These are phyloP conservation scores for Protobothrops flavoviridis DNA, from an alignment of 2,113 vertebrate genomes.

Conservation along the genomic window DNA sequence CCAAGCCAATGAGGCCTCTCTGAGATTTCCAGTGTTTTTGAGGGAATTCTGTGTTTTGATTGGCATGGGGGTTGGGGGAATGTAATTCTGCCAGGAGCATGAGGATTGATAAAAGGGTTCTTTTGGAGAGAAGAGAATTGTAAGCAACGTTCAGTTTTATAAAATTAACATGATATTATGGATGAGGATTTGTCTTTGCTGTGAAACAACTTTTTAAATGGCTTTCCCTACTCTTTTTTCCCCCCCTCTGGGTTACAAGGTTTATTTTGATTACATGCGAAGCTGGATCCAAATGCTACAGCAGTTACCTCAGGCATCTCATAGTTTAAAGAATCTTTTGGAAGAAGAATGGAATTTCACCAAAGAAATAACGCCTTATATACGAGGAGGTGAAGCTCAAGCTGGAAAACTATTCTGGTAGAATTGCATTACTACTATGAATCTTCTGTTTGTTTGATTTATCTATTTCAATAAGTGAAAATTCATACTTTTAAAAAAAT, in stretches of 20 bases:
- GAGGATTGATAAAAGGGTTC: not conserved
- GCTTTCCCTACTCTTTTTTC: slow-evolving; percentile 3
- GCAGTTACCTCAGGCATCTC: slow-evolving; percentile 96
- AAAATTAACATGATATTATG: not conserved
- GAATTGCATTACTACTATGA: slow-evolving; percentile 29
- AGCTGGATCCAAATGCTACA: slow-evolving; percentile 99
- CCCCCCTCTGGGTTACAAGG: slow-evolving; percentile 67
- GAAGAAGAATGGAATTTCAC: slow-evolving; percentile 99
- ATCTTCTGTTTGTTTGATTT: not conserved
- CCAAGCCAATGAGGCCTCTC: not conserved
- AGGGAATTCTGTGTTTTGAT: not conserved
- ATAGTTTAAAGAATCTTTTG: slow-evolving; percentile 96
- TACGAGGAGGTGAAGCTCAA: slow-evolving; percentile 96
- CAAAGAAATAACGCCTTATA: slow-evolving; percentile 97
- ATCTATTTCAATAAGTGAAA: not conserved
- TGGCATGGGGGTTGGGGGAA: not conserved
- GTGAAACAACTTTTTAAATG: slow-evolving; percentile 23
- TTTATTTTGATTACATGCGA: slow-evolving; percentile 99
- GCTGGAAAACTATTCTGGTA: slow-evolving; percentile 97
- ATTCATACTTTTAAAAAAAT: not conserved
- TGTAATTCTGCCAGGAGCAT: not conserved
- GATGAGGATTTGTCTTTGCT: not conserved
- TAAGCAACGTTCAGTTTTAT: not conserved
- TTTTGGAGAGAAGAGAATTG: not conserved
- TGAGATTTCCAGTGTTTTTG: not conserved